Evolutionary conservation across 2,888 invertebrate species (phyloP).

Genomic region (Scaptomyza polygonia): DNA sequence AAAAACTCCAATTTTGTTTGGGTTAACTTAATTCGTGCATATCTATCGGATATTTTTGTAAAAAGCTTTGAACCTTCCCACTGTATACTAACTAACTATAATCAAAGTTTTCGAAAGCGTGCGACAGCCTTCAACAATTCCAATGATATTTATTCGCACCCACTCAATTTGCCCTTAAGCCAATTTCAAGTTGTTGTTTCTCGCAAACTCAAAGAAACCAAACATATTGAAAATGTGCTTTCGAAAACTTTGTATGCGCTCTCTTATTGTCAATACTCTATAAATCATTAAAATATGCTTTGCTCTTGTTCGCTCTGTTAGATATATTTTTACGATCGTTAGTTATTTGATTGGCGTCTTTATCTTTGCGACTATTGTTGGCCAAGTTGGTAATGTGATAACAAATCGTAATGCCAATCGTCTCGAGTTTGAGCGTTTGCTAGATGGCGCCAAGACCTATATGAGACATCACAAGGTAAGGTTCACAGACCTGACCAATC

Average conservation of each 20-base stretch:
- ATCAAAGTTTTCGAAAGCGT: conserved; percentile 84
- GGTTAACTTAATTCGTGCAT: conserved; percentile 35
- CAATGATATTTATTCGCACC: conserved; percentile 74
- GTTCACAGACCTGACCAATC: neutral
- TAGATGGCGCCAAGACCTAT: conserved; percentile 98
- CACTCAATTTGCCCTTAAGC: conserved; percentile 11
- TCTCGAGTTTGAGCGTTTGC: conserved; percentile 95
- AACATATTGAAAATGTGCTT: conserved; percentile 54
- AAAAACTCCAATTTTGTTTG: conserved; percentile 10
- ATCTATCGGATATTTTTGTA: conserved; percentile 25
- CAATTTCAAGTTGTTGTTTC: conserved; percentile 17
- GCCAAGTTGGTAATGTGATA: conserved; percentile 98
- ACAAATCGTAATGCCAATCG: conserved; percentile 98
- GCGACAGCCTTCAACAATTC: conserved; percentile 83
- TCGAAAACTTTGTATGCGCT: conserved; percentile 82
- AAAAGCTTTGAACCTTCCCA: too few relatives aligned
- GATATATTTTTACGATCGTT: conserved; percentile 98
- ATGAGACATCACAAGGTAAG: conserved; percentile 97
- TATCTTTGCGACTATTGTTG: conserved; percentile 98
- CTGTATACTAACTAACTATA: conserved; percentile 10
- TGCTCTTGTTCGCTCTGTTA: conserved; percentile 78
- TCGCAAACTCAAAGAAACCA: neutral
- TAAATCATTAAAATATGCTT: too few relatives aligned
- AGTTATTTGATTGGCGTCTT: conserved; percentile 99
- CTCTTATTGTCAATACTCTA: neutral